Conservation (phyloP, 2,888 invertebrate genomes). For the Caenorhabditis sp. region DNA sequence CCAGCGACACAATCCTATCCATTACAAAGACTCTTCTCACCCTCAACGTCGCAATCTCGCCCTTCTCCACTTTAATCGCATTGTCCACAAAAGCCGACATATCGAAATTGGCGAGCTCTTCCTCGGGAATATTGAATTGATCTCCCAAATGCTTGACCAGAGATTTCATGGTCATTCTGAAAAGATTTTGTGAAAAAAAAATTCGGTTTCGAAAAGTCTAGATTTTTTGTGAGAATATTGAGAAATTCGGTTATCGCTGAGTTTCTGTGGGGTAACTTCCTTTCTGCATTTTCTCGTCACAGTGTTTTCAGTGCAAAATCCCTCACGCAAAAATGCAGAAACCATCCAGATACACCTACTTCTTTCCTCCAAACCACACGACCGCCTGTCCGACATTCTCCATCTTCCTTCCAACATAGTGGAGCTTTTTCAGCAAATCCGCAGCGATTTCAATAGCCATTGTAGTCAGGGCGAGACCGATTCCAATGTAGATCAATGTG, state of each 20-base stretch:
- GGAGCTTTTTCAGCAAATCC: constrained; percentile 78
- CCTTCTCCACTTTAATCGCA: constrained; percentile 76
- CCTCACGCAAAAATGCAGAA: no score
- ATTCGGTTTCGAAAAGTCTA: no score
- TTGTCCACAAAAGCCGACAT: constrained; percentile 80
- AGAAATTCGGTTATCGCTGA: background rate
- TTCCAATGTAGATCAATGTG: constrained; percentile 77
- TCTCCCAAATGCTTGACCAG: constrained; percentile 81
- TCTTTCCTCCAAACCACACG: constrained; percentile 82
- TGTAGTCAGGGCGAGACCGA: constrained; percentile 80
- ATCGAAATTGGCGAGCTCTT: constrained; percentile 76
- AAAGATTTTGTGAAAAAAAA: background rate
- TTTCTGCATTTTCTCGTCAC: no score
- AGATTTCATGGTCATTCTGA: constrained; percentile 79
- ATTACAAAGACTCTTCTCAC: no score
- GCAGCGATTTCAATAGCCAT: constrained; percentile 81
- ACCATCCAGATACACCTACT: no score
- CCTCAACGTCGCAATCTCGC: constrained; percentile 62
- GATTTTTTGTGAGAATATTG: background rate
- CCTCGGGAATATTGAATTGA: constrained; percentile 80
- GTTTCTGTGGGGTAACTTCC: no score
- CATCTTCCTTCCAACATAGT: constrained; percentile 80
- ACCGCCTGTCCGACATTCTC: constrained; percentile 79
- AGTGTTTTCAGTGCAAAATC: no score
- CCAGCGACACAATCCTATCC: no score